Base-by-base conservation (phyloP, 2,888 invertebrate genomes). In the Thalpophila matura region DNA sequence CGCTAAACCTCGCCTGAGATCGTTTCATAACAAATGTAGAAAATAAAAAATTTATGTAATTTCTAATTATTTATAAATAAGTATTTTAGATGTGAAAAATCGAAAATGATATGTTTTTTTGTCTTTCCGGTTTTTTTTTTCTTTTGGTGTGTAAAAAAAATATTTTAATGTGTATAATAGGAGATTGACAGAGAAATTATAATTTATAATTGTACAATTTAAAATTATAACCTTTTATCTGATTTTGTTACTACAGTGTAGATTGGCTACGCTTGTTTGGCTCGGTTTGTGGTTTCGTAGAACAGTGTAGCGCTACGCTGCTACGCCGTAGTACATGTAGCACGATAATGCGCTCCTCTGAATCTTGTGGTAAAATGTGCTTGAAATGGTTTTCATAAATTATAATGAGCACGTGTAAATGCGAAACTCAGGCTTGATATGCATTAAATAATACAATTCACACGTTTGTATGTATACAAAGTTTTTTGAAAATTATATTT, bases 291-390 rank as follows among this genome's bases (percentile, higher is more conserved):
- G 43, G 55, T 54, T 50, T 38, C 47, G 31, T 62, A 62, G 53
- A 24, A 49, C 14, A 6, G 12, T 29, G 42, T 55, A 55, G 38
- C 42, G 45, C 59, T 69, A 46, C 54, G 50, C 46, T 10, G 24
- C 67, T 55, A 66, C 74, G 62, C 29, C 49, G 62, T 62, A 74
- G 74, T 26, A 31, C 18, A 35, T 38, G 46, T 74, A 53, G 74
- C 18, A 29, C 12, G 18, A 26, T 53, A 47, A 46, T 51, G 38
- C 18, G 27, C 27, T 20, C 9, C 67, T 58, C 33, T 65, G 27
- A 35, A 51, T 37, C 22, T 65, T 37, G 31, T 22, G 40, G 49
- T 29, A 29, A 43, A 53, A 37, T 64, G 20, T 12, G 43, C 29
- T 35, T 22, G 10, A 45, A 45, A 58, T 49, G 14, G 18, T 16